Base-by-base conservation (phyloP, 2,797 vertebrate species). In the Clamator glandarius region DNA sequence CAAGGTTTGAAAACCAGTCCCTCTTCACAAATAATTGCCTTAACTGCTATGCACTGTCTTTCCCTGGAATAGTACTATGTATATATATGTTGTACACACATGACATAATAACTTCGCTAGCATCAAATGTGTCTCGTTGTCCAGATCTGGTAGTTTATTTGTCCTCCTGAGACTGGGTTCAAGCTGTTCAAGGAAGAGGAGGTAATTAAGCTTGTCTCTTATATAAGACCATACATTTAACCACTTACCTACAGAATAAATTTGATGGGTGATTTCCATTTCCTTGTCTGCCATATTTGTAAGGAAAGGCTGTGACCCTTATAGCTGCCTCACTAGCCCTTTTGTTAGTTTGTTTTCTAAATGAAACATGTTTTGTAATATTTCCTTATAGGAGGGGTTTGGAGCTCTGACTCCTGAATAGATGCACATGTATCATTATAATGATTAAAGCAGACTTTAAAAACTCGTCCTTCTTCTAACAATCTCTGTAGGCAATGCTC, bases 71-170 rank as follows among this genome's bases (percentile, higher is more conserved):
- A 51, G 5, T n/a, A 16, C 15, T 33, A 5, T 50, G 19, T 36
- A 12, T 54, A 12, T 64, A 12, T 54, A 12, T 64, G 10, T 35
- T 39, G 28, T 26, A 12, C 33, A 29, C 48, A 26, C 21, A 39
- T 70, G 33, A 57, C 15, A 11, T 44, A 51, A 55, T 44, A 81
- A 11, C 28, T 42, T 87, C 20, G 36, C 16, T 74, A 63, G 20
- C 39, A 50, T 63, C 44, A 31, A 11, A 58, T 5, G 2, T 55
- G 20, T 12, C 29, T 57, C 1, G 0, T 51, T 5, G 4, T 72
- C 18, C 55, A n/a, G 50, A 17, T 31, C 15, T 76, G 35, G 18
- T 26, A 11, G 16, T 55, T 59, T 48, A 11, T 41, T 75, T 52
- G 31, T 72, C 6, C 11, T 44, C 35, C 46, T 76, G 28, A 44